These are phyloP conservation scores for Pipa parva DNA, from an alignment of 2,113 vertebrate species.

Conservation along the genomic window DNA sequence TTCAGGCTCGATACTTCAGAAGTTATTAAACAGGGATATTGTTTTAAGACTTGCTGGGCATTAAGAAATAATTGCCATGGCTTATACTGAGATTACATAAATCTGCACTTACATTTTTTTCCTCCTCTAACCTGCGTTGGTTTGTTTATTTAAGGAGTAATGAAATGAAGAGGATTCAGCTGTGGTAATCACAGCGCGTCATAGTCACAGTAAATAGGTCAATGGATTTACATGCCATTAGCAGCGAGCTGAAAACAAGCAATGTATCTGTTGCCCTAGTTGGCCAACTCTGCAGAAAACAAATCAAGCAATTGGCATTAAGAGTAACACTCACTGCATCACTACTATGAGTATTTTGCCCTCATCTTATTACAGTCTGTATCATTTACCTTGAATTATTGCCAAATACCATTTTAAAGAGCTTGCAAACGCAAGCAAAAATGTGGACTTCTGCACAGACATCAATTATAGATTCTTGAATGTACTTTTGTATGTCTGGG, in stretches of 20 bases:
- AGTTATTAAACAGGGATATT: slow-evolving; percentile 1
- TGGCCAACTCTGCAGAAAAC: background rate
- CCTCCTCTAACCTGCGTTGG: background rate
- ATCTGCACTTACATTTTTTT: background rate
- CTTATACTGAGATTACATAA: slow-evolving; percentile 14
- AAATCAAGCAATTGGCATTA: slow-evolving; percentile 7
- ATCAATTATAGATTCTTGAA: no score
- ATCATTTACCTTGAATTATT: background rate
- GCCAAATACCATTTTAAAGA: slow-evolving; percentile 2
- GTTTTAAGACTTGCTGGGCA: background rate
- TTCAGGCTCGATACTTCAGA: background rate
- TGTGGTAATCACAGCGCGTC: slow-evolving; percentile 3
- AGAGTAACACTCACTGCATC: slow-evolving; percentile 2
- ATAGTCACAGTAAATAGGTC: slow-evolving; percentile 22
- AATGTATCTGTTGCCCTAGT: slow-evolving; percentile 13
- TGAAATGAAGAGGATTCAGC: background rate
- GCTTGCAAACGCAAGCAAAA: no score
- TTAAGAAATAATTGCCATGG: background rate
- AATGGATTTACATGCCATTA: slow-evolving; percentile 19
- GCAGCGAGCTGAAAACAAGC: background rate
- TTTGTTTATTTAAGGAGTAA: background rate
- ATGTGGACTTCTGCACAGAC: no score
- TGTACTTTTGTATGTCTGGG: no score
- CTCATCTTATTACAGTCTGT: background rate
- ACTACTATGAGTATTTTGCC: background rate